Base-by-base conservation (phyloP, 1,140 invertebrate genomes). In the Drepana arcuata region DNA sequence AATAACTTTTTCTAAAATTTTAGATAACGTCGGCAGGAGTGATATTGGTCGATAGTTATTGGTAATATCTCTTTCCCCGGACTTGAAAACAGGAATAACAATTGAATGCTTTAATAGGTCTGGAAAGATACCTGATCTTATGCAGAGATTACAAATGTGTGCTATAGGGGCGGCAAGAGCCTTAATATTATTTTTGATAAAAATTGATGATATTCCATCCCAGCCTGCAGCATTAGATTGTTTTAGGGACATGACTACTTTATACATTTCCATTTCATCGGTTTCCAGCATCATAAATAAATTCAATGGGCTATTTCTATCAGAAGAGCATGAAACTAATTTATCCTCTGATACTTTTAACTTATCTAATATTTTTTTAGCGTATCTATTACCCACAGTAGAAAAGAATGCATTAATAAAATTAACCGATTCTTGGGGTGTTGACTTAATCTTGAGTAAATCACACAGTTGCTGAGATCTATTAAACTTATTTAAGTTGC, bases 131-230 rank as follows among this genome's bases (percentile, higher is more conserved):
- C 31, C 42, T 6, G 10, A 15, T 2, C 3, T 4, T n/a, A 45
- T 4, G 14, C 42, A 39, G 2, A 38, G 14, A 12, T 44, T 44
- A 16, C 14, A 26, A 27, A 44, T 37, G 7, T 34, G 15, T 3
- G 30, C 14, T n/a, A 45, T n/a, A 15, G 36, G 32, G 1, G 23
- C 1, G 2, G 13, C 23, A 10, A 45, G 16, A 29, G 14, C 10
- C 2, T 31, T 14, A 13, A 15, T 25, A 18, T 1, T 13, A 21
- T 7, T 38, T 18, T 39, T 39, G 1, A 39, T 7, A 16, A 45
- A 30, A 11, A 12, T 27, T 7, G 35, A 28, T 0, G 42, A 39
- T 10, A 45, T 39, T 2, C 31, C 26, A 34, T 45, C 42, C 30
- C 35, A 45, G 7, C 42, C 42, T n/a, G 30, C 30, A 7, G 42